A percentile compares a stretch with the other conserved stretches of the same genome.
Evolutionary conservation across 2,888 invertebrate genomes (phyloP).

Genomic region (Drosophila heteroneura): DNA sequence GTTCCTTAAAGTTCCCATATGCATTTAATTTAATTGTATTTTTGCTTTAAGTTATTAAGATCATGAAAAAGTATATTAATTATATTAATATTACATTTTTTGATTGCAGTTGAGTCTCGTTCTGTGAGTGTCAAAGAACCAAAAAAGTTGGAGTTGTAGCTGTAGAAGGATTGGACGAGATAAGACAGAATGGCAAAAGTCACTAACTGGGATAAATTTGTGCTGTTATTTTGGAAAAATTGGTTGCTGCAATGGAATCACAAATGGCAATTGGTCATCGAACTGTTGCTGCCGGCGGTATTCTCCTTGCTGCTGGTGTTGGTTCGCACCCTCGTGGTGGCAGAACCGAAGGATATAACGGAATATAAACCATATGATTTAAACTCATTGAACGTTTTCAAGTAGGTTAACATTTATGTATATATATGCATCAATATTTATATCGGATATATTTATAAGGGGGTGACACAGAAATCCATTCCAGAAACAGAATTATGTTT

Average conservation of each 20-base stretch:
- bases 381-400: conserved; percentile 72
- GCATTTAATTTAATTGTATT: neutral
- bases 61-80: neutral
- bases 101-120: conserved; percentile 3
- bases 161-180: conserved; percentile 16
- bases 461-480: neutral
- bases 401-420: conserved; percentile 64
- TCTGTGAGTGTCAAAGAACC: neutral
- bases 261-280: conserved; percentile 88
- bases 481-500: neutral
- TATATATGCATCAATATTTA: neutral
- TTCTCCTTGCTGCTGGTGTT: conserved; percentile 90
- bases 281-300: conserved; percentile 89
- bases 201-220: conserved; percentile 87
- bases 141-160: neutral
- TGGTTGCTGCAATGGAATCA: conserved; percentile 91
- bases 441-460: neutral
- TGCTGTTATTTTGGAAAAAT: conserved; percentile 93
- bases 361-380: conserved; percentile 84
- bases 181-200: conserved; percentile 65
- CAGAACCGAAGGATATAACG: conserved; percentile 80
- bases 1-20: neutral
- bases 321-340: conserved; percentile 89
- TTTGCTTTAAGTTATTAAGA: neutral
- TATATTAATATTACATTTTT: neutral